Evolutionary conservation across 2,888 invertebrate genomes (phyloP).

Genomic region (Diloba caeruleocephala): DNA sequence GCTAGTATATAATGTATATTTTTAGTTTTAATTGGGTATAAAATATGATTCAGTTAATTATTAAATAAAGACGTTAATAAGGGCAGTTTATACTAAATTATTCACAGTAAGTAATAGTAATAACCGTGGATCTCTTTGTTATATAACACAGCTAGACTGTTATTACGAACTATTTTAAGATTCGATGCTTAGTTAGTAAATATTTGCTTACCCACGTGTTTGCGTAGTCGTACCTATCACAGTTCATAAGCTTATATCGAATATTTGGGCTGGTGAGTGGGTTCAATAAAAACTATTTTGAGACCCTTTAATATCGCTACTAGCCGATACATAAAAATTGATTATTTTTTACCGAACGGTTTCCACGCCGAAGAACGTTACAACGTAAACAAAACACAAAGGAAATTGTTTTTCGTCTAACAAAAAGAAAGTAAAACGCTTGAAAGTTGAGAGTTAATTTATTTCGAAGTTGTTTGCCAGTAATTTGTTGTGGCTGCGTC

Average conservation of each 20-base stretch:
- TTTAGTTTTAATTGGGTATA: too few relatives aligned
- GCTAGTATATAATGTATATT: too few relatives aligned
- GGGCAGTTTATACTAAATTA: too few relatives aligned
- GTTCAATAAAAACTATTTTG: constrained; percentile 23
- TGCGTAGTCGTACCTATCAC: not conserved
- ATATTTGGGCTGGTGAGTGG: constrained; percentile 12
- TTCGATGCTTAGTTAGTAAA: too few relatives aligned
- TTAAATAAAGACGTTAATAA: too few relatives aligned
- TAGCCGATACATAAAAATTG: constrained; percentile 55
- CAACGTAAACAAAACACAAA: constrained; percentile 79
- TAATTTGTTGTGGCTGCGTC: constrained; percentile 86
- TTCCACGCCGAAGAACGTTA: constrained; percentile 64
- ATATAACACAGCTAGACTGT: too few relatives aligned
- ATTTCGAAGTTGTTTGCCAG: constrained; percentile 87
- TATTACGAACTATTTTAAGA: too few relatives aligned
- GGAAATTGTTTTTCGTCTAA: constrained; percentile 82
- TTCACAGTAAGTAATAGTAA: too few relatives aligned
- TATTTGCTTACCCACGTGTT: not conserved
- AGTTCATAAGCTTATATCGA: constrained; percentile 2
- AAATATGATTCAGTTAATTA: too few relatives aligned
- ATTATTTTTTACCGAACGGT: constrained; percentile 60
- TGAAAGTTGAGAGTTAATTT: constrained; percentile 87
- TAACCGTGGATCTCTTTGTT: too few relatives aligned
- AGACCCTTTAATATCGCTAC: constrained; percentile 23
- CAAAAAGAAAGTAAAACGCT: constrained; percentile 84